Evolutionary conservation across 1,140 invertebrate genomes (phyloP), one percentile per base, ranked within the genome.

Genomic region (Camponotus floridanus): DNA sequence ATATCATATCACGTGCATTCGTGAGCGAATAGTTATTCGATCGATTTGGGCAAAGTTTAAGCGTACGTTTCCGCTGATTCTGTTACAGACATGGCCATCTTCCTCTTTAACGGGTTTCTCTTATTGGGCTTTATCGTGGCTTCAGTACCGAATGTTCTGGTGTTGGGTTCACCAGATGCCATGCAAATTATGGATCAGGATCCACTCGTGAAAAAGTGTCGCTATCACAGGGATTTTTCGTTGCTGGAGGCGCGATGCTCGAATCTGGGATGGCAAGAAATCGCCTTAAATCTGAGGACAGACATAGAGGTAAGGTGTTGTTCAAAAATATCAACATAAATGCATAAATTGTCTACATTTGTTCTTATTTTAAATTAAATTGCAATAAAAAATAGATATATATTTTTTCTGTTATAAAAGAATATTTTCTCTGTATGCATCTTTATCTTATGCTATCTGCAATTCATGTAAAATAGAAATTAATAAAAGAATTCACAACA

Each of bases 181-280:
- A 87, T 76, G 3, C 51, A 92, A 5, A 74, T 91, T 9, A 68
- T 91, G 67, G 90, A 94, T 0, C 87, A 86, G n/a, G 90, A 91
- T 33, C 15, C 86, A 1, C 57, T 55, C 0, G 0, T 42, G 7
- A 94, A 89, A 33, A 91, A 86, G 18, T 94, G 94, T 18, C 62
- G 55, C 4, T 92, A 92, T 57, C 87, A 15, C 33, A 88, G 68
- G 11, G 51, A 48, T 0, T 89, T 88, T 33, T 85, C 88, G 21
- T 89, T 94, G 91, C 55, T 94, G 0, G 91, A 93, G 48, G 94
- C 91, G 0, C 74, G 86, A 4, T 95, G 94, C 86, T 64, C 70
- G 7, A 78, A 88, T n/a, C 73, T 91, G 26, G 88, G 90, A 26
- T 61, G 92, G 1, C 33, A 64, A 0, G 68, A 92, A 3, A 91